Percentiles rank a stretch among this genome's conserved stretches.
Conservation (phyloP, 2,888 invertebrate species). For the Drosophila suboccidentalis region DNA sequence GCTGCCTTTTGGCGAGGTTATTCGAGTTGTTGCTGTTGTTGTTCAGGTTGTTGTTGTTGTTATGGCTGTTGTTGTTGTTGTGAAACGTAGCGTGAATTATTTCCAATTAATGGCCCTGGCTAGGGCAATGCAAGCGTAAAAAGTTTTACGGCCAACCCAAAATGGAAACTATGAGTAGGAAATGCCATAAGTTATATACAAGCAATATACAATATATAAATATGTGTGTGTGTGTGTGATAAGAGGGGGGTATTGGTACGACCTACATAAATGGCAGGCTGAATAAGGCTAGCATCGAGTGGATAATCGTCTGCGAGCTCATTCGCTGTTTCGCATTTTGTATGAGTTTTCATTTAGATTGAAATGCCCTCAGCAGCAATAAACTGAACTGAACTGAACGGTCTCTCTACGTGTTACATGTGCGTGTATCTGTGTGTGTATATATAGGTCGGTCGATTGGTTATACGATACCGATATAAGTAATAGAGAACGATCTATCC, state of each 20-base stretch:
- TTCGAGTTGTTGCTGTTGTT: constrained; percentile 4
- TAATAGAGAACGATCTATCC: constrained; percentile 38
- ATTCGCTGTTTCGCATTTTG: constrained; percentile 40
- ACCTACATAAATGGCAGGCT: constrained; percentile 39
- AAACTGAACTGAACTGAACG: constrained; percentile 39
- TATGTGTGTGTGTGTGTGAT: background rate
- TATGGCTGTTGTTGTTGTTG: constrained; percentile 18
- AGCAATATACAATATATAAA: constrained; percentile 18
- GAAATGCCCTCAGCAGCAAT: constrained; percentile 60
- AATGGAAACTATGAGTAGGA: constrained; percentile 40
- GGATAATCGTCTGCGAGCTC: constrained; percentile 44
- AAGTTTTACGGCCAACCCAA: constrained; percentile 44
- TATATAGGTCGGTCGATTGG: constrained; percentile 31
- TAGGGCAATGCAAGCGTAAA: constrained; percentile 41
- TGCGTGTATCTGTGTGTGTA: constrained; percentile 1
- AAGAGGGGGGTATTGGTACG: constrained; percentile 4
- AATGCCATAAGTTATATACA: constrained; percentile 21
- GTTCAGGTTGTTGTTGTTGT: constrained; percentile 1
- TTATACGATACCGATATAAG: constrained; percentile 29
- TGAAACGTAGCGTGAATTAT: constrained; percentile 47
- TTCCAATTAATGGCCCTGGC: constrained; percentile 47
- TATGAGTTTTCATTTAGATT: constrained; percentile 63
- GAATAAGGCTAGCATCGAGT: constrained; percentile 37
- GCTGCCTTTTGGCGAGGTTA: constrained; percentile 21
- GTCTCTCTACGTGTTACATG: background rate